These are phyloP conservation scores for Tenualosa ilisha DNA, from an alignment of 2,797 vertebrate genomes.

Conservation along the genomic window DNA sequence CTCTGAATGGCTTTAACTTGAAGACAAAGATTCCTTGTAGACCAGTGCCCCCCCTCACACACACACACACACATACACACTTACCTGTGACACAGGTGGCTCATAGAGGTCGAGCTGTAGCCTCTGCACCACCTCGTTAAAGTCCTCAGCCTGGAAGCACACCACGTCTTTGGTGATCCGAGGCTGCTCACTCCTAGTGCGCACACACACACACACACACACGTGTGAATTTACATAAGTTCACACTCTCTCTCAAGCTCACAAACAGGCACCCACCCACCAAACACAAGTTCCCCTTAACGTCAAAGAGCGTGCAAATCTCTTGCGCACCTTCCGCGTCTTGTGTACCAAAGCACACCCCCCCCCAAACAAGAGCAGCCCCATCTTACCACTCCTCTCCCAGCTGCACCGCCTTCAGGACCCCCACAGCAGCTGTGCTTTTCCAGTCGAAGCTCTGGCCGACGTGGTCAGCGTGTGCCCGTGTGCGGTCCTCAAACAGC, in stretches of 20 bases:
- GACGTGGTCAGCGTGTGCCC: slow-evolving; percentile 95
- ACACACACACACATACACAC: background rate
- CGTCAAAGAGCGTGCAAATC: background rate
- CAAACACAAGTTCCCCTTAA: background rate
- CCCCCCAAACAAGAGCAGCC: too few species aligned
- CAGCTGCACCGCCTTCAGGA: slow-evolving; percentile 96
- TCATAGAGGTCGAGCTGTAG: slow-evolving; percentile 96
- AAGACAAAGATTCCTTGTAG: too few species aligned
- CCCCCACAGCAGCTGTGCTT: slow-evolving; percentile 97
- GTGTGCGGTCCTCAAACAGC: slow-evolving; percentile 95
- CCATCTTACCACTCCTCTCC: slow-evolving; percentile 85
- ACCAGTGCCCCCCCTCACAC: too few species aligned
- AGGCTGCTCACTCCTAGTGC: slow-evolving; percentile 84
- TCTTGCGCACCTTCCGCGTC: background rate
- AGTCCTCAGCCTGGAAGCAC: slow-evolving; percentile 97
- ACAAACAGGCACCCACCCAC: background rate
- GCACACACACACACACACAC: slow-evolving; percentile 10
- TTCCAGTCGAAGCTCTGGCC: slow-evolving; percentile 99
- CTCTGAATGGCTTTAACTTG: too few species aligned
- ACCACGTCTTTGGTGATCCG: slow-evolving; percentile 98
- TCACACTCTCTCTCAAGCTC: background rate
- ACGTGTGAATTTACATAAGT: background rate
- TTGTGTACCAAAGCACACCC: background rate
- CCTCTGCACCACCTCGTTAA: slow-evolving; percentile 92
- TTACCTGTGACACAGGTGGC: slow-evolving; percentile 96